Base-by-base conservation (phyloP, 2,113 vertebrate genomes). In the Cinclus cinclus region DNA sequence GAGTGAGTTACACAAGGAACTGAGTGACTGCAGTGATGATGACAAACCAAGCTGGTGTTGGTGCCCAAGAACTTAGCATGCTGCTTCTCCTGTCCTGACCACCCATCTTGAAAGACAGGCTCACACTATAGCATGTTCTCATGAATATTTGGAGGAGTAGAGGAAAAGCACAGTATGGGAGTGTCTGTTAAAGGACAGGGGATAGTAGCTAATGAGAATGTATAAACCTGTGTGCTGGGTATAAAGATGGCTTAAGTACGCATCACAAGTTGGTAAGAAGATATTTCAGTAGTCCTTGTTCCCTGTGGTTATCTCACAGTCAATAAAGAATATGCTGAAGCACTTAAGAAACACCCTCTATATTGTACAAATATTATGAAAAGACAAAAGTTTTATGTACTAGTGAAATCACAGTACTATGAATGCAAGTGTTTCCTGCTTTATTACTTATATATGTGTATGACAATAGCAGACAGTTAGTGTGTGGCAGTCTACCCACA, bases 241-340 rank as follows among this genome's bases (percentile, higher is more conserved):
- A 46, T 53, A 50, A 80, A 65, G 14, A 41, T 33, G 15, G 11
- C 15, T 55, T 37, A 60, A 65, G 27, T 16, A 70, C 3, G n/a
- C 49, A 47, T 19, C 15, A 30, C 14, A 41, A 78, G 11, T 19
- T 60, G 28, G 18, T 41, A 33, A 70, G 28, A 49, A 76, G 15
- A 6, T 8, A 44, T 33, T 67, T 50, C 4, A 16, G 8, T 9
- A 78, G 39, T 21, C 24, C 20, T 47, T 56, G 42, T 23, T 93
- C 98, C 98, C 31, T 99, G 98, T 71, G 98, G 98, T 84, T 98
- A 99, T 83, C 96, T 99, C 89, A 98, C 96, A 31, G 96, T 97
- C 44, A 99, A 98, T 92, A 96, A 97, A 77, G 87, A 98, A 27
- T 99, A 98, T 91, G 98, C 98, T 7, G 95, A 97, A 92, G 89